phyloP scores from a whole-genome alignment of 2,113 vertebrate species.

The Tichodroma muraria region DNA sequence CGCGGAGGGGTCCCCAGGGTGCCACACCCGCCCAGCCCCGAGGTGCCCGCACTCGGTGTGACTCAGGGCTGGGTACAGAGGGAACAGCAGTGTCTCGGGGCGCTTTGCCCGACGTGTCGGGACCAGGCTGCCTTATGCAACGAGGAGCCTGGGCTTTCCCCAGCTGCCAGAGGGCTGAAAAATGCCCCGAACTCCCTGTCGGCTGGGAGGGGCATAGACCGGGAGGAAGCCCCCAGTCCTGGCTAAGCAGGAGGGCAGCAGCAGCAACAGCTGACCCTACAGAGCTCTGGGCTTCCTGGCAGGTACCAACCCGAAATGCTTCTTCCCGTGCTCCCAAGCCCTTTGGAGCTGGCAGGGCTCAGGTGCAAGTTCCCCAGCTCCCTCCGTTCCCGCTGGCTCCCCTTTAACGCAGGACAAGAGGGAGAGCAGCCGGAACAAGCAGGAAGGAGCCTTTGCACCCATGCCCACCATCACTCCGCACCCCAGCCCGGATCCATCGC shows the following conservation, averaged over 20 bases:
- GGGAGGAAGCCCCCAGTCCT: neutral
- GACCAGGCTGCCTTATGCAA: neutral
- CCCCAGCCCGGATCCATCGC: neutral
- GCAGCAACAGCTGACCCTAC: neutral
- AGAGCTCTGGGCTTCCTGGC: neutral
- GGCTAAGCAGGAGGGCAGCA: neutral
- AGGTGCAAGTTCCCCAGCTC: neutral
- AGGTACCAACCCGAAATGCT: neutral
- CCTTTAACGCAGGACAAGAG: neutral
- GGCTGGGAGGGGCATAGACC: neutral
- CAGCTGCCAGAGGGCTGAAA: neutral
- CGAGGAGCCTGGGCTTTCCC: neutral
- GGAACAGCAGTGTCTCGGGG: neutral
- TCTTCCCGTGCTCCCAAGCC: rapidly evolving
- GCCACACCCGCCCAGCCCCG: neutral
- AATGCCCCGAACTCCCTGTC: neutral
- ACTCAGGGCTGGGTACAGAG: neutral
- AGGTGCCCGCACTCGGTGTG: neutral
- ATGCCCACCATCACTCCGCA: rapidly evolving
- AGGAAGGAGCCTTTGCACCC: neutral
- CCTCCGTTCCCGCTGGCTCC: neutral
- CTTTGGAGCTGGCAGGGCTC: neutral
- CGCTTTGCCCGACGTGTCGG: neutral
- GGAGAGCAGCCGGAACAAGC: rapidly evolving
- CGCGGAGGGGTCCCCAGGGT: rapidly evolving